A percentile compares a stretch with the other conserved stretches of the same genome.
Evolutionary conservation across 35 echinoderm and acorn worm genomes (phyloP).

Genomic region (Apostichopus californicus): DNA sequence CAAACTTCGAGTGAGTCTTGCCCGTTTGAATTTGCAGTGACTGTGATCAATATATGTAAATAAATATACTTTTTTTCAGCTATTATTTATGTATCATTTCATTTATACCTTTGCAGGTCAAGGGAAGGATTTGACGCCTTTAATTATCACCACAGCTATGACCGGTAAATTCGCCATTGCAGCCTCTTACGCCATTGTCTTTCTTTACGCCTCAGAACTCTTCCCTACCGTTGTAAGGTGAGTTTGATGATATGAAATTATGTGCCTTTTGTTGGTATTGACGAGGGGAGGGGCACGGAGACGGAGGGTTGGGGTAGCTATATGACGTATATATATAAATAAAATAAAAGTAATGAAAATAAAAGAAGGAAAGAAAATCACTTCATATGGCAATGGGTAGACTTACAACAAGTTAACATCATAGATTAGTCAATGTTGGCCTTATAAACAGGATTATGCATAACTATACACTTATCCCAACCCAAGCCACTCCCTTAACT

Average conservation of each 20-base stretch:
- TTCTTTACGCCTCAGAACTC: constrained; percentile 87
- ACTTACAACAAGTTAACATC: too few relatives aligned
- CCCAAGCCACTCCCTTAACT: too few relatives aligned
- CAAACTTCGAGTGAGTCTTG: constrained; percentile 56
- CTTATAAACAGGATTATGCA: too few relatives aligned
- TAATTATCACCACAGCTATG: constrained; percentile 91
- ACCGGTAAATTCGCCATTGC: constrained; percentile 94
- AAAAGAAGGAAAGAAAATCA: too few relatives aligned
- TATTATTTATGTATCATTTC: background rate
- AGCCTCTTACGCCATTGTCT: constrained; percentile 88
- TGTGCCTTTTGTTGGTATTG: background rate
- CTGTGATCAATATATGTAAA: too few relatives aligned
- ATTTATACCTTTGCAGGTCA: constrained; percentile 44
- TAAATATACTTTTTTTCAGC: too few relatives aligned
- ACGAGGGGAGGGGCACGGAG: background rate
- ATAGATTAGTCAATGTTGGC: too few relatives aligned
- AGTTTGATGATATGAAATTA: background rate
- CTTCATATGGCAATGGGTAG: too few relatives aligned
- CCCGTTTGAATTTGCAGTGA: too few relatives aligned
- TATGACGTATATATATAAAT: too few relatives aligned
- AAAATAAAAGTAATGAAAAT: too few relatives aligned
- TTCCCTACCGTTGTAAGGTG: constrained; percentile 94
- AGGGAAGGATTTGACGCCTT: constrained; percentile 75
- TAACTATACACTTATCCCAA: too few relatives aligned
- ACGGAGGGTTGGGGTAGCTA: background rate